phyloP scores from a whole-genome alignment of 2,888 invertebrate genomes.

The Prenolepis imparis region DNA sequence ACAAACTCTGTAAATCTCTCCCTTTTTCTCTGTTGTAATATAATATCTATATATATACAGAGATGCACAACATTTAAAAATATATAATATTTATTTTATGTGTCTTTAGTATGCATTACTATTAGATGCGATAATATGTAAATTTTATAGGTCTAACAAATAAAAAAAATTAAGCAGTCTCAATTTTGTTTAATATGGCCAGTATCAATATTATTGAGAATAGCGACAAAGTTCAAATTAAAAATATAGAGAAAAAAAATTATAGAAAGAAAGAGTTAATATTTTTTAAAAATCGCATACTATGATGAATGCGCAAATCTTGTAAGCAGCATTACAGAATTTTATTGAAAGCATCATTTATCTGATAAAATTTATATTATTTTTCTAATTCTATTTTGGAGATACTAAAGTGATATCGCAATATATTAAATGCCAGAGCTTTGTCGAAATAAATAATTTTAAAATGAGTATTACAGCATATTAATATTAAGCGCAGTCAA shows the following conservation, averaged over 20 bases:
- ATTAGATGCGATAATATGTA: neutral
- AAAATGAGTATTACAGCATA: constrained; percentile 23
- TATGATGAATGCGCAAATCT: neutral
- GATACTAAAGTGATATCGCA: constrained; percentile 1
- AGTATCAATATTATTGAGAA: neutral
- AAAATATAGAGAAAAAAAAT: too few relatives aligned
- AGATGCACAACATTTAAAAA: neutral
- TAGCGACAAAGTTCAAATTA: neutral
- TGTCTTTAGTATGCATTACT: neutral
- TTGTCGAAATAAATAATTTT: constrained; percentile 41
- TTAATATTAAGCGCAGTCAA: constrained; percentile 49
- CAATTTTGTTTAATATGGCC: neutral
- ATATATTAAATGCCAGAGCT: constrained; percentile 36
- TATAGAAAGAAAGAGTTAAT: neutral
- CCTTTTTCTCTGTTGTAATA: neutral
- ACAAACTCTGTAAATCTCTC: neutral
- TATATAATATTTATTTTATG: neutral
- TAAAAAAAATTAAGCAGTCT: neutral
- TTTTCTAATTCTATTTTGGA: constrained; percentile 6
- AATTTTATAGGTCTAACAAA: neutral
- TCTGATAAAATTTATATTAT: constrained; percentile 11
- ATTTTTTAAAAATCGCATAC: neutral
- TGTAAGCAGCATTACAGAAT: neutral
- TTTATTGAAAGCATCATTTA: constrained; percentile 2
- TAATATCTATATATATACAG: neutral